Conservation (phyloP, 2,888 invertebrate genomes). For the Rhagium mordax region DNA sequence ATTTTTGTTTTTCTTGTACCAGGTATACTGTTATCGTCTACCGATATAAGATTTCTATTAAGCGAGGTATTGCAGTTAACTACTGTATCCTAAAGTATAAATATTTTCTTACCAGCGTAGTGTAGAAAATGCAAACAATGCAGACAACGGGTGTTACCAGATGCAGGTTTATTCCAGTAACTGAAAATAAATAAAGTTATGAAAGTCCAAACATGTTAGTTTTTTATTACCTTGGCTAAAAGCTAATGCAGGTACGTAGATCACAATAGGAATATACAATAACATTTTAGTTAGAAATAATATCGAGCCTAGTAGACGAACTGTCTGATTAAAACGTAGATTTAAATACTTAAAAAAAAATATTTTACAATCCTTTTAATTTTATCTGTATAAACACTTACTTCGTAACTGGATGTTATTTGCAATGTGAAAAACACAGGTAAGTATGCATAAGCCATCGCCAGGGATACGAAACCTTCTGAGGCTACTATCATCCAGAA, state of each 20-base stretch:
- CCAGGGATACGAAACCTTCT: slow-evolving; percentile 78
- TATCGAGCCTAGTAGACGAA: slow-evolving; percentile 78
- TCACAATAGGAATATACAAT: slow-evolving; percentile 86
- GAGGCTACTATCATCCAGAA: slow-evolving; percentile 79
- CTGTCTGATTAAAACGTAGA: slow-evolving; percentile 79
- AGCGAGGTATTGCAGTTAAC: slow-evolving; percentile 35
- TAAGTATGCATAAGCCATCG: slow-evolving; percentile 78
- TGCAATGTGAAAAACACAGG: slow-evolving; percentile 83
- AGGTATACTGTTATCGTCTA: slow-evolving; percentile 50
- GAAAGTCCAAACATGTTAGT: slow-evolving; percentile 31
- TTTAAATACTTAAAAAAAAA: slow-evolving; percentile 77
- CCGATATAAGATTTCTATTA: slow-evolving; percentile 53
- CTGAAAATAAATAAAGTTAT: slow-evolving; percentile 71
- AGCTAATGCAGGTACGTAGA: slow-evolving; percentile 91
- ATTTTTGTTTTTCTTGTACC: slow-evolving; percentile 45
- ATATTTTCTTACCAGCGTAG: slow-evolving; percentile 80
- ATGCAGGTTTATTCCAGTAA: slow-evolving; percentile 87
- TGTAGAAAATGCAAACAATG: slow-evolving; percentile 93
- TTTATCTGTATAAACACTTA: slow-evolving; percentile 62
- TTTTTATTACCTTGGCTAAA: slow-evolving; percentile 81
- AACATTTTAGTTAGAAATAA: slow-evolving; percentile 83
- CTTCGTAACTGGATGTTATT: slow-evolving; percentile 84
- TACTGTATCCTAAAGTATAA: neutral
- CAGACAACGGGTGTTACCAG: slow-evolving; percentile 86
- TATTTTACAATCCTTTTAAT: slow-evolving; percentile 28